Evolutionary conservation across 2,797 vertebrate genomes (phyloP).

Genomic region (Siniperca obscura): DNA sequence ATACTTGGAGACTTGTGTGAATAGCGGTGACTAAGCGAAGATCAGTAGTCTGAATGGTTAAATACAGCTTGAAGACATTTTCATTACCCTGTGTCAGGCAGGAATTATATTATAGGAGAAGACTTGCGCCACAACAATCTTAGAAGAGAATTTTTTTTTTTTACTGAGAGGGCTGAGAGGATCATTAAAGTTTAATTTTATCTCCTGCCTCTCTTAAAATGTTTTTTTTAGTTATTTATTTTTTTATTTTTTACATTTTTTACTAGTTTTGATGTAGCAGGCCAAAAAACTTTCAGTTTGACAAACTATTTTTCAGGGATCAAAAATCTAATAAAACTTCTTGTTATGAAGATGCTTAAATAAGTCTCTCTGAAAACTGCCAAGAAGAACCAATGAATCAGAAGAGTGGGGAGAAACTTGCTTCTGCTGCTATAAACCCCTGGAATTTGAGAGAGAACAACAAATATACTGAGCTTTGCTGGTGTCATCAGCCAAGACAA

Average conservation of each 20-base stretch:
- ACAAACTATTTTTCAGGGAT: neutral
- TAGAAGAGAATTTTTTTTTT: neutral
- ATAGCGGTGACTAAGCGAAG: neutral
- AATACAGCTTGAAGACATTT: neutral
- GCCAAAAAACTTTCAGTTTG: neutral
- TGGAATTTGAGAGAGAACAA: neutral
- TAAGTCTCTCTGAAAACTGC: neutral
- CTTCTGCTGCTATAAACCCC: neutral
- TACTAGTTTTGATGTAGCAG: neutral
- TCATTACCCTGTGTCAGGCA: neutral
- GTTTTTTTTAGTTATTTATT: neutral
- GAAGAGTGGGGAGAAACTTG: neutral
- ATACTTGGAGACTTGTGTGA: neutral
- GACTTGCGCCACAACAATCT: neutral
- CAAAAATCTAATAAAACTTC: neutral
- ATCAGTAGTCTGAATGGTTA: neutral
- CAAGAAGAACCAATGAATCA: constrained; percentile 1
- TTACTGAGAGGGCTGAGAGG: neutral
- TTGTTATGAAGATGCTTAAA: neutral
- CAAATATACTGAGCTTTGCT: constrained; percentile 26
- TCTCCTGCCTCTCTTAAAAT: neutral
- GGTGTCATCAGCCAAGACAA: constrained; percentile 6
- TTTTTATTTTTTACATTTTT: neutral
- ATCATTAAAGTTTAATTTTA: constrained; percentile 18
- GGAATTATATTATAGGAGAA: neutral